Conservation (phyloP, 2,888 invertebrate species). For the Chorisops tibialis region DNA sequence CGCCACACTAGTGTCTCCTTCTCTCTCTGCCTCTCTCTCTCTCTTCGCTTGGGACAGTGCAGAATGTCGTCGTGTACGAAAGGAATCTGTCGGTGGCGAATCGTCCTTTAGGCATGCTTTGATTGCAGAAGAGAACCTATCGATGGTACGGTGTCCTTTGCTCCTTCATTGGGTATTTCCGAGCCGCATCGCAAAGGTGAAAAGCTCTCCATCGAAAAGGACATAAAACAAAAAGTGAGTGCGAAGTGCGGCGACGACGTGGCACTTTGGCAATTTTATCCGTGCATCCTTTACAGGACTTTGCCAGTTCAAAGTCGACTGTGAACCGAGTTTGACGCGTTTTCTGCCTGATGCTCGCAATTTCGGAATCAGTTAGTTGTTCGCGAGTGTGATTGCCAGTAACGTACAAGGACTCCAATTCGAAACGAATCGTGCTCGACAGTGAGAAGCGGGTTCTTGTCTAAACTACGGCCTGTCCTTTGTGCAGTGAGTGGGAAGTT, state of each 20-base stretch:
- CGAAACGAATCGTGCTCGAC: too few relatives aligned
- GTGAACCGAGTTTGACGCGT: slow-evolving; percentile 13
- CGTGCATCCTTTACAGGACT: slow-evolving; percentile 13
- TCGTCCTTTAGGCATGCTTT: too few relatives aligned
- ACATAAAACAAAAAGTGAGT: too few relatives aligned
- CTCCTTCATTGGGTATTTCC: too few relatives aligned
- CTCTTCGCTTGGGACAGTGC: not conserved
- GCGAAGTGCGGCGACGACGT: too few relatives aligned
- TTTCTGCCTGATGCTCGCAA: not conserved
- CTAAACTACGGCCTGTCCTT: too few relatives aligned
- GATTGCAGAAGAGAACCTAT: too few relatives aligned
- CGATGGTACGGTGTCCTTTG: slow-evolving; percentile 1
- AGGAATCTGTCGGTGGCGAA: not conserved
- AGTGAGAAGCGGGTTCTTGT: too few relatives aligned
- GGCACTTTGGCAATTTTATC: slow-evolving; percentile 15
- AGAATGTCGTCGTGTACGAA: not conserved
- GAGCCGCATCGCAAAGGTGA: too few relatives aligned
- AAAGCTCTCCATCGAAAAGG: too few relatives aligned
- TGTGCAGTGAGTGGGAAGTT: too few relatives aligned
- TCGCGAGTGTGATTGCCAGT: not conserved
- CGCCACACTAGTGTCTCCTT: not conserved
- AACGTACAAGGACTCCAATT: not conserved
- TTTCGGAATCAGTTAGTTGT: not conserved
- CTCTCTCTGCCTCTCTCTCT: not conserved
- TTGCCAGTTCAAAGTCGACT: slow-evolving; percentile 8